phyloP scores from a whole-genome alignment of 2,797 vertebrate genomes.

The Falco naumanni region DNA sequence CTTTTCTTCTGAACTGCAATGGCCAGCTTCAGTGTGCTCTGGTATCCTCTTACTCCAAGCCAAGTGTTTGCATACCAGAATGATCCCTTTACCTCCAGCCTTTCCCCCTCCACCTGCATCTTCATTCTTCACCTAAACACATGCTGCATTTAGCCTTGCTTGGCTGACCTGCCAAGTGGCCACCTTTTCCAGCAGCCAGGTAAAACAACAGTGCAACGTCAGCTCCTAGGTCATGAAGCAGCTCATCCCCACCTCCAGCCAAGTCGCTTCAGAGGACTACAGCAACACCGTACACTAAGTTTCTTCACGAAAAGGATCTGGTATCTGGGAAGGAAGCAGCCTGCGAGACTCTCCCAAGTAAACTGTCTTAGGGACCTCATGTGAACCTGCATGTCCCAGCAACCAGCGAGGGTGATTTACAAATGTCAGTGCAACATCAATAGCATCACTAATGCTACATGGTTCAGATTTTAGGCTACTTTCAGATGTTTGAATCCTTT shows the following conservation, averaged over 20 bases:
- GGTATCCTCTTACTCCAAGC: neutral
- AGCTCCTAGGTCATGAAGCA: neutral
- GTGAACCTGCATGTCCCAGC: neutral
- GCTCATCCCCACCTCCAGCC: neutral
- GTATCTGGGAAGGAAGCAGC: neutral
- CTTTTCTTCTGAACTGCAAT: neutral
- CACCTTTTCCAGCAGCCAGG: neutral
- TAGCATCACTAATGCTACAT: neutral
- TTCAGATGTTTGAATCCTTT: neutral
- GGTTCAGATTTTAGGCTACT: neutral
- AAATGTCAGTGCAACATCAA: neutral
- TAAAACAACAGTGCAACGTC: rapidly evolving
- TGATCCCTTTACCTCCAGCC: neutral
- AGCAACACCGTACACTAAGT: neutral
- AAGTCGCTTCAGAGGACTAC: neutral
- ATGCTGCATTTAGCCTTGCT: neutral
- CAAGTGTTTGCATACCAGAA: neutral
- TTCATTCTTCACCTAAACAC: neutral
- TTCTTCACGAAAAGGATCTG: neutral
- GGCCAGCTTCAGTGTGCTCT: neutral
- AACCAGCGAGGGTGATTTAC: neutral
- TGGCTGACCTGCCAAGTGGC: neutral
- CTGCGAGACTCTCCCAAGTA: neutral
- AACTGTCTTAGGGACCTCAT: neutral
- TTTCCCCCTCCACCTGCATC: neutral